These are phyloP conservation scores for Xenentodon cancila DNA, from an alignment of 2,797 vertebrate species.

Conservation along the genomic window DNA sequence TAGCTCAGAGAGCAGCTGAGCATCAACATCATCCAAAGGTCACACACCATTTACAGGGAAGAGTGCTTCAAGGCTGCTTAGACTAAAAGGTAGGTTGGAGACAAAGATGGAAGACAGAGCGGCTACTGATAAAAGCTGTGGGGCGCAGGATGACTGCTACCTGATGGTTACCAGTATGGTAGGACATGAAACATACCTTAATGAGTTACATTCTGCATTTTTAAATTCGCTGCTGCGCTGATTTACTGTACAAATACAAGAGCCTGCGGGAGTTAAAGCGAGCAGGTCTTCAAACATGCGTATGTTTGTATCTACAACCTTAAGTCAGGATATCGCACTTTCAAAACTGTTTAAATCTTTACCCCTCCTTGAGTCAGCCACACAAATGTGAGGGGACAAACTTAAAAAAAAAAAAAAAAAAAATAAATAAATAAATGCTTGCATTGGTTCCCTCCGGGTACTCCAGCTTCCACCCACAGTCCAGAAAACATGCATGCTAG, in stretches of 20 bases:
- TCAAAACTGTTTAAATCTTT: no score
- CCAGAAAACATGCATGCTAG: no score
- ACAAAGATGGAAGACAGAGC: conserved; percentile 27
- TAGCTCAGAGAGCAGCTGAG: conserved; percentile 46
- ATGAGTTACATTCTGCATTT: conserved; percentile 7
- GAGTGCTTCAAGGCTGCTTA: conserved; percentile 39
- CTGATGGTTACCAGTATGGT: conserved; percentile 10
- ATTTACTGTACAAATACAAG: no score
- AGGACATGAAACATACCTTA: conserved; percentile 16
- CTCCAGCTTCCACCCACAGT: no score
- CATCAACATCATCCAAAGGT: conserved; percentile 59
- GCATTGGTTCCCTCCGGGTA: no score
- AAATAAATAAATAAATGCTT: no score
- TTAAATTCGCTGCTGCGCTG: background rate
- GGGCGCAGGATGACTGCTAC: conserved; percentile 11
- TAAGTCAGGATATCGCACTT: no score
- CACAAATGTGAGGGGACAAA: no score
- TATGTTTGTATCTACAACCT: no score
- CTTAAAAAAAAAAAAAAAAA: background rate
- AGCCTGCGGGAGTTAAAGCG: no score
- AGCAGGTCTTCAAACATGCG: no score
- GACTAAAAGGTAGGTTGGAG: conserved; percentile 34
- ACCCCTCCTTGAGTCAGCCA: no score
- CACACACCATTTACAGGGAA: conserved; percentile 44
- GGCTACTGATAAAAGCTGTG: conserved; percentile 22